Evolutionary conservation across 2,888 invertebrate genomes (phyloP).

Genomic region (Coenonympha glycerion): DNA sequence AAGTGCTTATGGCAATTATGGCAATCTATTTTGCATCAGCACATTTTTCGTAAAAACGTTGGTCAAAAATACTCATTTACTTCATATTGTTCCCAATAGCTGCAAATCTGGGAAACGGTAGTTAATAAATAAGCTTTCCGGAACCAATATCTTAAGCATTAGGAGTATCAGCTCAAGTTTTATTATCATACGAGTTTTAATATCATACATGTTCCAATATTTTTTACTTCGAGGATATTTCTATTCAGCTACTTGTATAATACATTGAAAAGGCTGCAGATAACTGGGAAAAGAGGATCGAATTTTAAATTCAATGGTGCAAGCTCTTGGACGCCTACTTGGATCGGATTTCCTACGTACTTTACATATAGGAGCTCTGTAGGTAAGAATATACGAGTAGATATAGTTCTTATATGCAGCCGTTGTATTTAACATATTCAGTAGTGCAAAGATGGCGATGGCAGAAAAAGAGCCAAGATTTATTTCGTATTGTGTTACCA

Average conservation of each 20-base stretch:
- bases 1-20: no score
- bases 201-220: not conserved
- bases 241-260: conserved; percentile 2
- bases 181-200: no score
- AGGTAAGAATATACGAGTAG: not conserved
- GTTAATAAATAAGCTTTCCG: no score
- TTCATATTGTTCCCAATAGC: no score
- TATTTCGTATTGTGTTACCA: not conserved
- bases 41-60: no score
- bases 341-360: conserved; percentile 17
- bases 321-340: conserved; percentile 21
- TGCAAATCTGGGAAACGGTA: no score
- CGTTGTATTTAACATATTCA: conserved; percentile 3
- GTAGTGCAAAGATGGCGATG: not conserved
- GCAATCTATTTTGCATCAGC: no score
- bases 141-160: no score
- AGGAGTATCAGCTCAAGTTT: no score
- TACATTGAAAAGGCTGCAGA: conserved; percentile 17
- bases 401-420: not conserved
- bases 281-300: conserved; percentile 14
- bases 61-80: no score
- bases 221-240: not conserved
- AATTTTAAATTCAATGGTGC: conserved; percentile 26
- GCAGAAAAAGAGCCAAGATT: not conserved
- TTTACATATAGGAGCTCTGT: conserved; percentile 13